Evolutionary conservation across 1,140 invertebrate species (phyloP), one percentile per base, ranked within the genome.

Genomic region (Drosophila persimilis): DNA sequence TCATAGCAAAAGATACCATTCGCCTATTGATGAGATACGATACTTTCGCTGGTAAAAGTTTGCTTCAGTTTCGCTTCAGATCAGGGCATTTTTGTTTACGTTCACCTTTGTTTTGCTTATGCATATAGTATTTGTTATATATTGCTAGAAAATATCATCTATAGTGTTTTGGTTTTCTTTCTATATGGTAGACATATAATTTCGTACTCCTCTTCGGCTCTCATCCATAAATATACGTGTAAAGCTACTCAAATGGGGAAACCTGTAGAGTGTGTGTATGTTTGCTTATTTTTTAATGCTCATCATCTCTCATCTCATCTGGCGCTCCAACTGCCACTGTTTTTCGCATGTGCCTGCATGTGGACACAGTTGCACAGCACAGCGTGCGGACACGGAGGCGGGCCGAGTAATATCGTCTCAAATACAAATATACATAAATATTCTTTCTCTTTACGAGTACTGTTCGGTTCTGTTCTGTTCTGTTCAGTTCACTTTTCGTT

Each of bases 241-340:
- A 83, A 89, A 88, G 85, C 80, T 89, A 78, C 56, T 77, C 70
- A 53, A 76, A 70, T 44, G 64, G 83, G 78, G 81, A 86, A 86
- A 86, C 81, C 81, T 86, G 78, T 86, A 78, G 77, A 88, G 83
- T 86, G 67, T 75, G 77, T 75, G 77, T 71, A 71, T 72, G 73
- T 77, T 73, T 63, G 52, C 80, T 84, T 73, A 77, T 73, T 85
- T 69, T 86, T 89, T 75, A 63, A 48, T 79, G 66, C 63, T 66
- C 46, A 44, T 63, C 59, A 6, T 13, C 35, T 39, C 35, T 39
- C 35, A 4, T 39, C 4, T 39, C 11, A 39, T 11, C 35, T 24
- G 20, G 44, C 66, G 31, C 26, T 26, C 11, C 44, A 17, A 50
- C 61, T 58, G 47, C 50, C 46, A 45, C 43, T 61, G 54, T 47